A percentile compares a stretch with the other conserved stretches of the same genome.
Evolutionary conservation across 2,888 invertebrate species (phyloP).

Genomic region (Fragum sueziense): DNA sequence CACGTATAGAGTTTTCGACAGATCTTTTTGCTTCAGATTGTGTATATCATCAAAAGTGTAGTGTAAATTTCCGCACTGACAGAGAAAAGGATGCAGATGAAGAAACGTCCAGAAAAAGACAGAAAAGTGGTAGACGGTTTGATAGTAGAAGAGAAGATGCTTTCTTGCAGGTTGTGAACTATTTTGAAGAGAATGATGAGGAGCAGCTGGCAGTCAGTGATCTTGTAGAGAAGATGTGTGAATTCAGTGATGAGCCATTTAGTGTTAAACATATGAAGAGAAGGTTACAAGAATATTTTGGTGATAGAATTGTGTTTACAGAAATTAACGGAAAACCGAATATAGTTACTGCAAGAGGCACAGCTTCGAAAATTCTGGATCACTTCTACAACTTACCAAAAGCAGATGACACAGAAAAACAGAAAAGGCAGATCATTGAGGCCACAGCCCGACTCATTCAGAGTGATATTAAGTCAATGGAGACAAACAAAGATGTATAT

Average conservation of each 20-base stretch:
- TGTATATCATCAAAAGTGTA: slow-evolving; percentile 59
- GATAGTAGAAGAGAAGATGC: slow-evolving; percentile 16
- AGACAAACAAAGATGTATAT: slow-evolving; percentile 15
- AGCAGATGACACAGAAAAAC: slow-evolving; percentile 26
- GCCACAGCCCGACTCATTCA: slow-evolving; percentile 64
- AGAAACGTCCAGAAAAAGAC: not conserved
- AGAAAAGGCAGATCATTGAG: slow-evolving; percentile 53
- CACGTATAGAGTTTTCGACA: slow-evolving; percentile 29
- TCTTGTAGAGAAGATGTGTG: slow-evolving; percentile 42
- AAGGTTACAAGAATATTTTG: slow-evolving; percentile 56
- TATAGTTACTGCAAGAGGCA: slow-evolving; percentile 55
- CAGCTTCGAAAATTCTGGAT: slow-evolving; percentile 43
- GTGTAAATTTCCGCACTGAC: slow-evolving; percentile 53
- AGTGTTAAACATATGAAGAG: slow-evolving; percentile 53
- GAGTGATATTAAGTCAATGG: slow-evolving; percentile 56
- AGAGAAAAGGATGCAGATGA: slow-evolving; percentile 2
- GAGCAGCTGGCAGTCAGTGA: slow-evolving; percentile 45
- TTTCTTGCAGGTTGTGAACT: slow-evolving; percentile 29
- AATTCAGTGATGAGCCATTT: slow-evolving; percentile 25
- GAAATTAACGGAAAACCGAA: slow-evolving; percentile 49
- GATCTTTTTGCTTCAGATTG: slow-evolving; percentile 64
- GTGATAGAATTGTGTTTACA: slow-evolving; percentile 52
- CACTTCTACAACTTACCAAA: slow-evolving; percentile 38
- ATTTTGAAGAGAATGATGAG: slow-evolving; percentile 41
- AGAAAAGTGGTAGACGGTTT: slow-evolving; percentile 11